Base-by-base conservation (phyloP, 2,888 invertebrate species). In the Erpobdella octoculata region DNA sequence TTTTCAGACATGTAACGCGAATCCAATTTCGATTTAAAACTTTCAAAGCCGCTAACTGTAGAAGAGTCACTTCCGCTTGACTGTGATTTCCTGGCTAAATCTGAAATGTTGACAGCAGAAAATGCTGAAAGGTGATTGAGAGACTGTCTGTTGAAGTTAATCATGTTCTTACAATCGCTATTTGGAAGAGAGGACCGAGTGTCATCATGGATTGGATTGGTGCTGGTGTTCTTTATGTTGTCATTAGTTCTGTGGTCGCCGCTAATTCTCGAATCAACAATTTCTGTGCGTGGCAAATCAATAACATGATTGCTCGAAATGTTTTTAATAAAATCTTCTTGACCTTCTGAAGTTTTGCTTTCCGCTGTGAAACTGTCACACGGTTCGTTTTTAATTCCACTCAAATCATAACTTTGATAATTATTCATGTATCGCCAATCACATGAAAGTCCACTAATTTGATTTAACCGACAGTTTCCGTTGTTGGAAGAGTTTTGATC, bases 61-160 rank as follows among this genome's bases (percentile, higher is more conserved):
- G 62, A 62, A 33, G 62, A 62, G 6, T 62, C 62, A 31, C 62
- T 62, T 8, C 62, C 31, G 31, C 62, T 62, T n/a, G 62, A 62
- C 31, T 31, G 62, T n/a, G 62, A 33, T 31, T 35, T 62, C 31
- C 33, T n/a, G 5, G 28, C 33, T 18, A 62, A 35, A 21, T 62
- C 62, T 5, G 53, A 53, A 53, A 25, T 53, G 28, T 28, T 28
- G 5, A 53, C 53, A 6, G 28, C 53, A 8, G 53, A 53, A n/a
- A 53, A 53, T 8, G 53, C 53, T 25, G 53, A 53, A 53, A 53
- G 21, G 18, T 53, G 53, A 53, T 53, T n/a, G 6, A 53, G 21
- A 9, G 53, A 53, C 28, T 53, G 53, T 21, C 53, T 25, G 15
- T 53, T 53, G 9, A 12, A 28, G n/a, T 53, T 53, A 28, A 53